Percentiles rank a stretch among this genome's conserved stretches.
These are phyloP conservation scores for Coilia nasus DNA, from an alignment of 2,797 vertebrate species.

Conservation along the genomic window DNA sequence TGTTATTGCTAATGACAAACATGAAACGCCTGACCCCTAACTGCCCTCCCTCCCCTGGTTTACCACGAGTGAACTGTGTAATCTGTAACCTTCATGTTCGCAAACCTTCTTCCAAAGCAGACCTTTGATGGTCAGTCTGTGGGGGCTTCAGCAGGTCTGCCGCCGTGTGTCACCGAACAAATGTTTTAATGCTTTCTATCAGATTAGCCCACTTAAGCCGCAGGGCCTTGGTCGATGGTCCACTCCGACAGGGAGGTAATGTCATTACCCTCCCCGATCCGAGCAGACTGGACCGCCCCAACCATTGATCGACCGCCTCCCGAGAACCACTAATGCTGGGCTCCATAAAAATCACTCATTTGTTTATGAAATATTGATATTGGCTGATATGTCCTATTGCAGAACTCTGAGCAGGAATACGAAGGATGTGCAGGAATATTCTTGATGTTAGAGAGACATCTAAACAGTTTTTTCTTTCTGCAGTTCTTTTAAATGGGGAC, in stretches of 20 bases:
- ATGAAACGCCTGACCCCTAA: not conserved
- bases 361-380: slow-evolving; percentile 84
- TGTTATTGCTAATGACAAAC: not conserved
- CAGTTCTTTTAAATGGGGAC: not conserved
- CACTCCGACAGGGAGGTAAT: slow-evolving; percentile 75
- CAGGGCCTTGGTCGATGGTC: slow-evolving; percentile 74
- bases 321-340: slow-evolving; percentile 60
- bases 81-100: not conserved
- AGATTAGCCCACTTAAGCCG: slow-evolving; percentile 73
- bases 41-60: not conserved
- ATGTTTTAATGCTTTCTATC: slow-evolving; percentile 81
- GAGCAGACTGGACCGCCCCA: slow-evolving; percentile 57
- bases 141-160: slow-evolving; percentile 56
- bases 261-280: slow-evolving; percentile 72
- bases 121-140: slow-evolving; percentile 20
- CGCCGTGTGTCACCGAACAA: slow-evolving; percentile 75
- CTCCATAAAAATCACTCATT: slow-evolving; percentile 68
- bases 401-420: slow-evolving; percentile 30
- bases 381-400: slow-evolving; percentile 66
- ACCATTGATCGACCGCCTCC: slow-evolving; percentile 69
- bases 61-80: not conserved
- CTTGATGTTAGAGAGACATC: not conserved
- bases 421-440: not conserved
- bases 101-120: not conserved
- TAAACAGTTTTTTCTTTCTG: not conserved